Evolutionary conservation across 1,140 invertebrate genomes (phyloP).

Genomic region (Cherax destructor): DNA sequence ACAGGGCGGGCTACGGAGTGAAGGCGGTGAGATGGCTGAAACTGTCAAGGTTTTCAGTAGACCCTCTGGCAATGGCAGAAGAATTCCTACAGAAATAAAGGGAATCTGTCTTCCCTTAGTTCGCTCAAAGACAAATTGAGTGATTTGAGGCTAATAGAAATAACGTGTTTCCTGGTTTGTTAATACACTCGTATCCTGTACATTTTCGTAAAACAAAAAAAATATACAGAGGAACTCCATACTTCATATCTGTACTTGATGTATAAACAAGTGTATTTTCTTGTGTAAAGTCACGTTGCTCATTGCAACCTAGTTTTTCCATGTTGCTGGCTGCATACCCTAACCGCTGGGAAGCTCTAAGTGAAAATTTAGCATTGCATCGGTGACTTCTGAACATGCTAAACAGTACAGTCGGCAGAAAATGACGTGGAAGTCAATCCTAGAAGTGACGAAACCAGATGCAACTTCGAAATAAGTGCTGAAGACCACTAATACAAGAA

Average conservation of each 20-base stretch:
- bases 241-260: background rate
- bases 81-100: background rate
- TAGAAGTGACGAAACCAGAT: background rate
- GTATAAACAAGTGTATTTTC: slow-evolving; percentile 3
- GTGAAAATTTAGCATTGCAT: background rate
- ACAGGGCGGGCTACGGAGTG: background rate
- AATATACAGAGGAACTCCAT: background rate
- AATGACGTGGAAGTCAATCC: background rate
- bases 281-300: background rate
- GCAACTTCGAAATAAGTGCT: background rate
- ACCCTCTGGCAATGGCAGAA: background rate
- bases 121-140: background rate
- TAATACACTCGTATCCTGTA: background rate
- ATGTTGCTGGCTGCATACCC: background rate
- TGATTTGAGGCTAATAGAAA: background rate
- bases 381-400: background rate
- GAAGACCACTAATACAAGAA: background rate
- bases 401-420: background rate
- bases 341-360: background rate
- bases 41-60: background rate
- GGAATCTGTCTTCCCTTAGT: background rate
- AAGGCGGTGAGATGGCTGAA: background rate
- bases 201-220: background rate
- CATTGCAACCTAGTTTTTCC: background rate
- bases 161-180: background rate